A percentile compares a stretch with the other conserved stretches of the same genome.
These are phyloP conservation scores for Apis cerana DNA, from an alignment of 1,140 invertebrate genomes.

Conservation along the genomic window DNA sequence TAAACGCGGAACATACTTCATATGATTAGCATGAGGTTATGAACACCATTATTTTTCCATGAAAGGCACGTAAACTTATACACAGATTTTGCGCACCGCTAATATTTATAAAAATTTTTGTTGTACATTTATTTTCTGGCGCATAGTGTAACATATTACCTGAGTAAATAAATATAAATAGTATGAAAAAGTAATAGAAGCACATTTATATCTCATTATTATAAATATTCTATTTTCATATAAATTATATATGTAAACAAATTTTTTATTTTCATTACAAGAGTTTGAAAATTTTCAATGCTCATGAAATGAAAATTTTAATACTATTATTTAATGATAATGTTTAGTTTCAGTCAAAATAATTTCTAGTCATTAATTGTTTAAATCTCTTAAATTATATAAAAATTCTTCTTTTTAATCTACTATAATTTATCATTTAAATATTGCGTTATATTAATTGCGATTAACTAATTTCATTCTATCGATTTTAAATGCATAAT, in stretches of 20 bases:
- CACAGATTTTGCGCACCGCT: slow-evolving; percentile 37
- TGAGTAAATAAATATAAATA: slow-evolving; percentile 9
- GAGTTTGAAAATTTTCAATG: neutral
- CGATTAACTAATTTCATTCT: slow-evolving; percentile 8
- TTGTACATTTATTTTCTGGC: slow-evolving; percentile 18
- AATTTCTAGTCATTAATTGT: neutral
- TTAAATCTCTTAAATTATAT: slow-evolving; percentile 5
- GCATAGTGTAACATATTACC: neutral
- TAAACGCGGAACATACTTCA: slow-evolving; percentile 14
- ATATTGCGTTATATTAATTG: slow-evolving; percentile 17
- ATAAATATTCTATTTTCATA: neutral
- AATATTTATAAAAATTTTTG: slow-evolving; percentile 20
- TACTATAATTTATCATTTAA: slow-evolving; percentile 19
- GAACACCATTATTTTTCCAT: slow-evolving; percentile 61
- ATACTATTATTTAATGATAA: slow-evolving; percentile 12
- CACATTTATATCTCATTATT: neutral
- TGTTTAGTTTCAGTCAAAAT: slow-evolving; percentile 9
- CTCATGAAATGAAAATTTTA: slow-evolving; percentile 17
- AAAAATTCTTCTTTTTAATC: neutral
- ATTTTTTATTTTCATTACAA: slow-evolving; percentile 6
- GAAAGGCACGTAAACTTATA: slow-evolving; percentile 70
- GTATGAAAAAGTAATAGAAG: slow-evolving; percentile 30
- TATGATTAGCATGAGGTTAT: slow-evolving; percentile 37
- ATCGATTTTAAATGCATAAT: slow-evolving; percentile 20
- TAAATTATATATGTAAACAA: neutral